Conservation (phyloP, 2,888 invertebrate species). For the Apantesis nais region DNA sequence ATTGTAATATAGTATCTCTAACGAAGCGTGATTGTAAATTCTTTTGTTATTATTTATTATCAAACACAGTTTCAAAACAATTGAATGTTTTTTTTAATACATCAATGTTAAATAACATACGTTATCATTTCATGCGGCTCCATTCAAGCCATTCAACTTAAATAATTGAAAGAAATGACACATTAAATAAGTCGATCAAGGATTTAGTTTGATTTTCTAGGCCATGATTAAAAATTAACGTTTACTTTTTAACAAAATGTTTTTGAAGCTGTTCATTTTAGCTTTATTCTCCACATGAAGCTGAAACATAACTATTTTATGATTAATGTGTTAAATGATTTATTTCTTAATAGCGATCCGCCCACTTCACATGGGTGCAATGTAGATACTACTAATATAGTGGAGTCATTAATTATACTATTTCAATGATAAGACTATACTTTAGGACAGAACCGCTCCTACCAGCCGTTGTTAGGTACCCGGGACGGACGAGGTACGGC, state of each 20-base stretch:
- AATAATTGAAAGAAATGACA: conserved; percentile 7
- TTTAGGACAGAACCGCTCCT: no score
- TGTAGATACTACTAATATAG: no score
- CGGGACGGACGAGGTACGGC: no score
- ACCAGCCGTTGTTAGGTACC: no score
- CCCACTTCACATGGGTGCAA: no score
- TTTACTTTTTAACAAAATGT: not conserved
- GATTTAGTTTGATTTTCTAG: not conserved
- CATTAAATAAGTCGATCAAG: not conserved
- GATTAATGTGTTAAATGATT: no score
- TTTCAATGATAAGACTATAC: no score
- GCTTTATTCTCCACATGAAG: not conserved
- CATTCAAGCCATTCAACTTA: conserved; percentile 2
- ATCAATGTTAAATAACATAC: conserved; percentile 3
- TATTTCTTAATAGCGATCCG: no score
- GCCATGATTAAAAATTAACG: not conserved
- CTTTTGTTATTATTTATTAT: conserved; percentile 3
- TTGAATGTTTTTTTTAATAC: conserved; percentile 8
- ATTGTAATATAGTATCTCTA: conserved; percentile 21
- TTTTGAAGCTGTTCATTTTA: not conserved
- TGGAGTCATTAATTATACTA: no score
- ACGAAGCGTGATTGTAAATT: conserved; percentile 5
- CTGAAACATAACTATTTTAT: no score
- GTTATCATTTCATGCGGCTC: not conserved
- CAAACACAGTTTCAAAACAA: conserved; percentile 13